phyloP scores from a whole-genome alignment of 2,113 vertebrate genomes.

The Pangasianodon gigas region DNA sequence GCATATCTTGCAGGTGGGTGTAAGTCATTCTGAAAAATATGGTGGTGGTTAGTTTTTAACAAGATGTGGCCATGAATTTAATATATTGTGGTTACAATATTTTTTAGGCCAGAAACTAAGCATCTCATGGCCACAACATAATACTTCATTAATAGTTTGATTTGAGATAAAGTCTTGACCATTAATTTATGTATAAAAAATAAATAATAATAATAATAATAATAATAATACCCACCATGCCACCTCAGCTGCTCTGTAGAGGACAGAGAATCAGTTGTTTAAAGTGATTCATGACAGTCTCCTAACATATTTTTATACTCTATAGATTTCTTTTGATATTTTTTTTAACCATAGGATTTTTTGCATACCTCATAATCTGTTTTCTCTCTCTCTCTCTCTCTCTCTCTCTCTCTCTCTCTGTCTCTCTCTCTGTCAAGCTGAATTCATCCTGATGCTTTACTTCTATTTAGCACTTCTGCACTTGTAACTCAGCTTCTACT shows the following conservation, averaged over 20 bases:
- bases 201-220: too few species aligned
- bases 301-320: neutral
- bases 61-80: too few species aligned
- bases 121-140: neutral
- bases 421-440: neutral
- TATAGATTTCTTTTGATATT: neutral
- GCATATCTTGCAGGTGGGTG: slow-evolving; percentile 62
- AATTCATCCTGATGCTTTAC: neutral
- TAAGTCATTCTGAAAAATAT: slow-evolving; percentile 23
- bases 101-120: neutral
- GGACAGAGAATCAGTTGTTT: neutral
- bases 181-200: too few species aligned
- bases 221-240: neutral
- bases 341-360: neutral
- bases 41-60: neutral
- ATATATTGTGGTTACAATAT: too few species aligned
- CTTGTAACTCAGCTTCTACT: neutral
- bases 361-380: too few species aligned
- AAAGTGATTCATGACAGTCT: neutral
- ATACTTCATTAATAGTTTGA: neutral
- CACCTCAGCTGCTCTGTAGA: neutral
- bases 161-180: too few species aligned
- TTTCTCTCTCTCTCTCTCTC: too few species aligned
- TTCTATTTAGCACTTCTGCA: too few species aligned
- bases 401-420: too few species aligned